Base-by-base conservation (phyloP, 2,888 invertebrate genomes). In the Norana najaformis region DNA sequence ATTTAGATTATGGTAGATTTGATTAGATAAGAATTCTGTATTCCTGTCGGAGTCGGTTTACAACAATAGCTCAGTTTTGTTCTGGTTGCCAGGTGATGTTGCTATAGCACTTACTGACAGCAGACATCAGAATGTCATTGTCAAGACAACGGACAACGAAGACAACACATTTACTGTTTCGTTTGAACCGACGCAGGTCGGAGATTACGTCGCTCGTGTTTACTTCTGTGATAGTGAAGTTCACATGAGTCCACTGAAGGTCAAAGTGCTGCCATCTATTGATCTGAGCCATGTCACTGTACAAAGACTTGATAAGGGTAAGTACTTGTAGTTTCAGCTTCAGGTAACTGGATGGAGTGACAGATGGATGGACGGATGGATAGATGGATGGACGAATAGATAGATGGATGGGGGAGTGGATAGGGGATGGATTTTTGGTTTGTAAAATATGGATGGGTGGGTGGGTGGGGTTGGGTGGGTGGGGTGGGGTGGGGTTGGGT, bases 71-170 rank as follows among this genome's bases (percentile, higher is more conserved):
- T 11, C 13, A n/a, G 11, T n/a, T n/a, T 20, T 47, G n/a, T 69
- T 69, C n/a, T 69, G 69, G 69, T 69, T 69, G 69, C 20, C 85
- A 91, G 91, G 91, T 39, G 91, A 91, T 47, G 90, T 91, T 35
- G 89, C 90, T 35, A 90, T 91, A 38, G 89, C 89, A 69, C 89
- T 91, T 38, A 90, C 89, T 8, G 90, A 91, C 30, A 88, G 83
- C 38, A 39, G 36, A 18, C 83, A 83, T 13, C n/a, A 36, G 41
- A 90, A 91, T 39, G 89, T 91, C 89, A 38, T 83, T 34, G 89
- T 91, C 53, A 47, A 89, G 53, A 91, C 91, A 36, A 88, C 90
- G 30, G 91, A 91, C 36, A 35, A 89, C 37, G 88, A 82, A 39
- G 38, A 53, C 69, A 91, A 89, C 82, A 90, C 91, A 11, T 91